A percentile compares a stretch with the other conserved stretches of the same genome.
Conservation (phyloP, 2,888 invertebrate genomes). For the Aphrophora alni region DNA sequence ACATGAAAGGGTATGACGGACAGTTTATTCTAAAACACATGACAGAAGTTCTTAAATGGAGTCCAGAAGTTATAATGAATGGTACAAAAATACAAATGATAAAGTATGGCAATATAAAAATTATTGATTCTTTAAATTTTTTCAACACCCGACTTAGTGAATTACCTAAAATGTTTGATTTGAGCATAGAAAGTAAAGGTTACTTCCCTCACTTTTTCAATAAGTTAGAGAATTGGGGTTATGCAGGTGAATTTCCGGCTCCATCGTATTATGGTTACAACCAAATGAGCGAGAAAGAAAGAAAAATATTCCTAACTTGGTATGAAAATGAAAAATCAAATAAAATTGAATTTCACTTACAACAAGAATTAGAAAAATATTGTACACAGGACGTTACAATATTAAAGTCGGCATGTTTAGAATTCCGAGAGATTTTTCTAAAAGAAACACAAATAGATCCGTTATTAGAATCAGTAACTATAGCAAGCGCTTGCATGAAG, state of each 20-base stretch:
- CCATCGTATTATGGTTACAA: constrained; percentile 6
- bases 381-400: constrained; percentile 50
- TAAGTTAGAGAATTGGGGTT: background rate
- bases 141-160: constrained; percentile 49
- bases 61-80: constrained; percentile 13
- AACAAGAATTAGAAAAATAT: constrained; percentile 48
- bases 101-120: background rate
- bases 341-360: constrained; percentile 49
- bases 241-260: background rate
- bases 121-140: constrained; percentile 48
- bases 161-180: constrained; percentile 51
- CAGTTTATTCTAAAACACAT: constrained; percentile 16
- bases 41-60: constrained; percentile 14
- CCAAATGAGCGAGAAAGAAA: constrained; percentile 45
- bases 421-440: constrained; percentile 18
- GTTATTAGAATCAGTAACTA: constrained; percentile 12
- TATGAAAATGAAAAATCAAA: constrained; percentile 24
- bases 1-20: background rate
- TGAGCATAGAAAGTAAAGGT: constrained; percentile 47
- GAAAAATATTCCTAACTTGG: constrained; percentile 48
- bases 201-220: constrained; percentile 45
- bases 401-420: constrained; percentile 35
- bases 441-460: constrained; percentile 14
- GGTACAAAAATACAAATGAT: constrained; percentile 7
- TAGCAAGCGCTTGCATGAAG: background rate